Conservation (phyloP, 92 coral and sea anemone species). For the Epizoanthus stellaris region DNA sequence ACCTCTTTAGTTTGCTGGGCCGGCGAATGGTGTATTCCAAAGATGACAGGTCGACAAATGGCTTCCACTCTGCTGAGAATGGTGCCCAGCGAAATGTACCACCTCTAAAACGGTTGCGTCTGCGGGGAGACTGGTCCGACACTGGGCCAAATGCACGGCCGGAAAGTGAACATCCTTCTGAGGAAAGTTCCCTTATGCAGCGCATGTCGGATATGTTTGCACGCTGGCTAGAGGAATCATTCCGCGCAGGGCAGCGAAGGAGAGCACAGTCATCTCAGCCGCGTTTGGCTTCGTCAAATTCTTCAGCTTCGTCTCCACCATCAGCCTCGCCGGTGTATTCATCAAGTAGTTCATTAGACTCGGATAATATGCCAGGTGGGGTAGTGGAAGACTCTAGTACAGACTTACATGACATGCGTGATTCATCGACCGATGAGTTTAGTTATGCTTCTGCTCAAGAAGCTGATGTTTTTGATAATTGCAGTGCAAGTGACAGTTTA, state of each 20-base stretch:
- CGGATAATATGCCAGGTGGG: slow-evolving; percentile 50
- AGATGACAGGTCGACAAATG: slow-evolving; percentile 51
- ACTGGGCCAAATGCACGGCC: slow-evolving; percentile 99
- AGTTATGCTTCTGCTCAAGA: neutral
- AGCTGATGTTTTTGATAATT: neutral
- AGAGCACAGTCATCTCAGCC: slow-evolving; percentile 69
- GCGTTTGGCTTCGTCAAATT: slow-evolving; percentile 44
- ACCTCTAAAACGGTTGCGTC: slow-evolving; percentile 89
- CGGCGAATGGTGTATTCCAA: slow-evolving; percentile 40
- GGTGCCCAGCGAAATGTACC: slow-evolving; percentile 71
- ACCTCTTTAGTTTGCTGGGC: slow-evolving; percentile 76
- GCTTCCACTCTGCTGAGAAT: slow-evolving; percentile 52
- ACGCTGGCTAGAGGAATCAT: slow-evolving; percentile 98
- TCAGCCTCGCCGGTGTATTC: slow-evolving; percentile 63
- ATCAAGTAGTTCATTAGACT: slow-evolving; percentile 72
- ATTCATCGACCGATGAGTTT: slow-evolving; percentile 7
- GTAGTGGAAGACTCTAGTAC: slow-evolving; percentile 55
- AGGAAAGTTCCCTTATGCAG: slow-evolving; percentile 87
- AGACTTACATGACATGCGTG: slow-evolving; percentile 27
- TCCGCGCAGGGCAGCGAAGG: slow-evolving; percentile 82
- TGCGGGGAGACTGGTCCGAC: slow-evolving; percentile 99
- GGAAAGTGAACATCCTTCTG: slow-evolving; percentile 89
- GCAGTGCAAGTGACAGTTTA: slow-evolving; percentile 2
- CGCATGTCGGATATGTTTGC: slow-evolving; percentile 98
- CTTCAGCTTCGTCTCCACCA: slow-evolving; percentile 66